These are phyloP conservation scores for Xestia ashworthii DNA, from an alignment of 2,888 invertebrate genomes.

Conservation along the genomic window DNA sequence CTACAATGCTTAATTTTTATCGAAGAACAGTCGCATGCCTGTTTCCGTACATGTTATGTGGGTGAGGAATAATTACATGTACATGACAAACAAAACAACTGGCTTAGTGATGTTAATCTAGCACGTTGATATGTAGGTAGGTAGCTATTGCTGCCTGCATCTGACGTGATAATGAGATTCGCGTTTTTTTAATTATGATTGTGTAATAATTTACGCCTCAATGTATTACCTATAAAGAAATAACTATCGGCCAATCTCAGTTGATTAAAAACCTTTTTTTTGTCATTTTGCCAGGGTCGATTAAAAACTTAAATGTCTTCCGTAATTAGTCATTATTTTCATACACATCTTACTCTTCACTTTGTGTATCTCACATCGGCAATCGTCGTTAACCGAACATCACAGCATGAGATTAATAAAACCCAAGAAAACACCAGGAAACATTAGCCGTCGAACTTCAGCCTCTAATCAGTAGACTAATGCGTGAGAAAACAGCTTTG, in stretches of 20 bases:
- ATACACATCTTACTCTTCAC: neutral
- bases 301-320: neutral
- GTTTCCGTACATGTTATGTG: constrained; percentile 56
- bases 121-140: neutral
- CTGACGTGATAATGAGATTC: constrained; percentile 21
- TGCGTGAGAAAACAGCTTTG: constrained; percentile 52
- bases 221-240: neutral
- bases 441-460: constrained; percentile 18
- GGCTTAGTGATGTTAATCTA: constrained; percentile 41
- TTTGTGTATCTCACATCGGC: neutral
- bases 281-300: neutral
- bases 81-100: constrained; percentile 58
- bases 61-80: constrained; percentile 56
- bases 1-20: constrained; percentile 48
- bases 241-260: neutral
- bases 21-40: constrained; percentile 36
- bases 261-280: neutral
- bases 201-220: neutral
- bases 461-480: constrained; percentile 45
- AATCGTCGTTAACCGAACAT: neutral
- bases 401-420: neutral
- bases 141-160: neutral
- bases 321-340: neutral
- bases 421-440: constrained; percentile 36
- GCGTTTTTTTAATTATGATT: constrained; percentile 21